phyloP scores from a whole-genome alignment of 1,140 invertebrate species.

The Leucophenga varia region DNA sequence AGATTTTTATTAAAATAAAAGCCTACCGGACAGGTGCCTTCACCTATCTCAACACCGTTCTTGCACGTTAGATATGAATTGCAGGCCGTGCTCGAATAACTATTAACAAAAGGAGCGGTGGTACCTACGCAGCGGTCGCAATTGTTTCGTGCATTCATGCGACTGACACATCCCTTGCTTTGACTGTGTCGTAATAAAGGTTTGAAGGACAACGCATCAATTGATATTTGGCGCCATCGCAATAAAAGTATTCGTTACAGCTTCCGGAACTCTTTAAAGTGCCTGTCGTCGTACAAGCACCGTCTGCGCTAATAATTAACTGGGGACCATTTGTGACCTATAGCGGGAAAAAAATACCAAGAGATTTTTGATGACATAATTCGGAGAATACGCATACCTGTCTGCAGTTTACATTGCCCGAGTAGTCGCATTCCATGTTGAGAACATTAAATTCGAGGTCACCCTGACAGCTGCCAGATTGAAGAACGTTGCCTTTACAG shows the following conservation, averaged over 20 bases:
- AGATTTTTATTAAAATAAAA: constrained; percentile 24
- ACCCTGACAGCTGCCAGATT: constrained; percentile 13
- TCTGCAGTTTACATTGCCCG: constrained; percentile 10
- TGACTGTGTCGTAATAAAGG: constrained; percentile 22
- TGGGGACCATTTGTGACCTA: constrained; percentile 27
- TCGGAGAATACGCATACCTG: no score
- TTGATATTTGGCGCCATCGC: no score
- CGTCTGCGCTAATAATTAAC: background rate
- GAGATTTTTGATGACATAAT: no score
- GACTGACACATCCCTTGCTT: constrained; percentile 18
- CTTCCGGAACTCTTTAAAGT: constrained; percentile 6
- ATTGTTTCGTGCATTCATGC: constrained; percentile 20
- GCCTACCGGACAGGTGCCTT: constrained; percentile 11
- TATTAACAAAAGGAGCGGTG: constrained; percentile 26
- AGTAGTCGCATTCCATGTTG: constrained; percentile 20
- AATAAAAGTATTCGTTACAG: constrained; percentile 30
- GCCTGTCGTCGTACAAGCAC: constrained; percentile 13
- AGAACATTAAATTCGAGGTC: constrained; percentile 13
- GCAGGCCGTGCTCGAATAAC: constrained; percentile 22
- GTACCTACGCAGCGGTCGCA: constrained; percentile 32
- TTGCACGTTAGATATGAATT: constrained; percentile 23
- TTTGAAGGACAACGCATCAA: constrained; percentile 15
- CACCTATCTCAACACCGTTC: constrained; percentile 17
- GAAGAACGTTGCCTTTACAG: constrained; percentile 15
- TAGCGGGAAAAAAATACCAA: no score